These are phyloP conservation scores for Drosophila varians DNA, from an alignment of 1,140 invertebrate species.

Conservation along the genomic window DNA sequence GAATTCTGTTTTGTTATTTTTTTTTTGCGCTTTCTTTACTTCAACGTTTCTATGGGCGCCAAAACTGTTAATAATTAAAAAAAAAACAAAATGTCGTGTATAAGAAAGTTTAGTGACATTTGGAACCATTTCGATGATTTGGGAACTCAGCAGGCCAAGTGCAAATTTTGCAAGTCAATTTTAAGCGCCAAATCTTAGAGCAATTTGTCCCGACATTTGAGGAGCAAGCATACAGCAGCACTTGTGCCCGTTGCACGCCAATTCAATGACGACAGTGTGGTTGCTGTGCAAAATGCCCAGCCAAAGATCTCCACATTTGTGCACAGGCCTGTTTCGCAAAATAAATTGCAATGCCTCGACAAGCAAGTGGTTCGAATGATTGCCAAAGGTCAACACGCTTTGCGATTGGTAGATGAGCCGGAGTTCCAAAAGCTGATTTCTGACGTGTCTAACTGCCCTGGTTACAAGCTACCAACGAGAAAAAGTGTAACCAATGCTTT, in stretches of 20 bases:
- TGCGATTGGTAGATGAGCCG: slow-evolving; percentile 1
- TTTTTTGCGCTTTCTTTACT: too few species aligned
- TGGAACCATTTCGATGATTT: background rate
- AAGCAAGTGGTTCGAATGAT: slow-evolving; percentile 2
- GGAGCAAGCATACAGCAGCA: background rate
- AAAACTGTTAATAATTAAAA: background rate
- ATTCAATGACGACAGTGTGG: background rate
- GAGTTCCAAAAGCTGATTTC: slow-evolving; percentile 1
- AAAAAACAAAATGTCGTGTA: background rate
- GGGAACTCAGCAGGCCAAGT: too few species aligned
- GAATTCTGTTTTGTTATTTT: too few species aligned
- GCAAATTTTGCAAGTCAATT: too few species aligned
- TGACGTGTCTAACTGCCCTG: background rate
- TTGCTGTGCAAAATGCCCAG: background rate
- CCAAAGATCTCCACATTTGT: slow-evolving; percentile 6
- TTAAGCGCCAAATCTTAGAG: background rate
- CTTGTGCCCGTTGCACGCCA: background rate
- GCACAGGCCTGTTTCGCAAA: slow-evolving; percentile 6
- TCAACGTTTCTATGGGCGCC: background rate
- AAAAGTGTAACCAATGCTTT: background rate
- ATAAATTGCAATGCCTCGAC: background rate
- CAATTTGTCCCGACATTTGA: background rate
- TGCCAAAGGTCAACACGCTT: slow-evolving; percentile 8
- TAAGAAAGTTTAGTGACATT: slow-evolving; percentile 1
- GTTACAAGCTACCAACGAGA: too few species aligned